phyloP scores from a whole-genome alignment of 2,797 vertebrate genomes.

The Dryobates pubescens region DNA sequence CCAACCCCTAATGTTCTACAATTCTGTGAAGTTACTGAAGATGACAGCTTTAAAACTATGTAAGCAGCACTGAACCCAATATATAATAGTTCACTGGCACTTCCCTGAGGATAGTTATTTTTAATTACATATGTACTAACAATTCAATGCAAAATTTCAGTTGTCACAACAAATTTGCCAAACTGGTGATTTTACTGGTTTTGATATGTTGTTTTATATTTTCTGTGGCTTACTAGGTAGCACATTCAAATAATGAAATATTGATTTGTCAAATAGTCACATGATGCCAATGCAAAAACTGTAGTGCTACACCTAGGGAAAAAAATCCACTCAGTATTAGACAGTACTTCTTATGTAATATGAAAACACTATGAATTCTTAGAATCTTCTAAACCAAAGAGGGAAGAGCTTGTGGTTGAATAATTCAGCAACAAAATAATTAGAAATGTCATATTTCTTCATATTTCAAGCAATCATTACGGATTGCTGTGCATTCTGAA shows the following conservation, averaged over 20 bases:
- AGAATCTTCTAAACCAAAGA: not conserved
- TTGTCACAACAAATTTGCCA: not conserved
- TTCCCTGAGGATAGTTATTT: not conserved
- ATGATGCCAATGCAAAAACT: not conserved
- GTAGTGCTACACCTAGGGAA: not conserved
- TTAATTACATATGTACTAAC: not conserved
- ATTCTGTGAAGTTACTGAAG: not conserved
- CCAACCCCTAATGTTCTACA: no score
- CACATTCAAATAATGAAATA: not conserved
- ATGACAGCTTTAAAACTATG: not conserved
- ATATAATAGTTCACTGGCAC: not conserved
- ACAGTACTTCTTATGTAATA: not conserved
- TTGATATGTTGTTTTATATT: not conserved
- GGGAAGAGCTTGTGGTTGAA: not conserved
- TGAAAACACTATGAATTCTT: not conserved
- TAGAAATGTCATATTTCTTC: not conserved
- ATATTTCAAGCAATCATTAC: not conserved
- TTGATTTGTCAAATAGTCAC: not conserved
- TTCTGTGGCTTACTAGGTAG: not conserved
- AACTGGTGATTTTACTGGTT: not conserved
- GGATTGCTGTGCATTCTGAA: not conserved
- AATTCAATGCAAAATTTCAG: not conserved
- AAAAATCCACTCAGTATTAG: not conserved
- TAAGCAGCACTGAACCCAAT: not conserved
- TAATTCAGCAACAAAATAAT: not conserved